Conservation (phyloP, 2,113 vertebrate genomes). For the Columba janthina region DNA sequence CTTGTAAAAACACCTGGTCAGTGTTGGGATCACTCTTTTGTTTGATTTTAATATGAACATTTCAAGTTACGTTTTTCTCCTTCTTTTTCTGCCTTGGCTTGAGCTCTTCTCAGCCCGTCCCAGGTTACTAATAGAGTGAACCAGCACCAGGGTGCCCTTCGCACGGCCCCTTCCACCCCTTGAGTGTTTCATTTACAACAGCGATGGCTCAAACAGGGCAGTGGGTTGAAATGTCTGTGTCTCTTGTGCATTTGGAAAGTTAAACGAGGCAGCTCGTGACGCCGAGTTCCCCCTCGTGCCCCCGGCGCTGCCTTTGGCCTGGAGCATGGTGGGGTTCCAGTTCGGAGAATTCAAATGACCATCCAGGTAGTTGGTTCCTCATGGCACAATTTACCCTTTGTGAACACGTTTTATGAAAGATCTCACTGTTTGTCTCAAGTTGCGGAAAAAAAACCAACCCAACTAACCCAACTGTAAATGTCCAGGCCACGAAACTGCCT, state of each 20-base stretch:
- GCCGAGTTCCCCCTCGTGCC: background rate
- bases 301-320: background rate
- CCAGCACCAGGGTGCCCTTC: background rate
- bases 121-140: background rate
- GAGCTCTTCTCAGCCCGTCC: background rate
- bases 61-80: background rate
- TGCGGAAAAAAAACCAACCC: background rate
- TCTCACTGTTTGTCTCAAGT: slow-evolving; percentile 52
- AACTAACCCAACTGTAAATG: background rate
- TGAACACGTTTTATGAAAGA: slow-evolving; percentile 55
- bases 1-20: background rate
- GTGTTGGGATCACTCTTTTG: background rate
- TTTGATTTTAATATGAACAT: background rate
- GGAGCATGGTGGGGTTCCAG: background rate
- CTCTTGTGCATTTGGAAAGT: background rate
- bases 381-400: slow-evolving; percentile 70
- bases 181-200: background rate
- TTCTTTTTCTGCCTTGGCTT: background rate
- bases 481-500: slow-evolving; percentile 36
- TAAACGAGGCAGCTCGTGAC: background rate
- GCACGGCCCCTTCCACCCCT: background rate
- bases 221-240: background rate
- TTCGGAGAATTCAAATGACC: slow-evolving; percentile 26
- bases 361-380: slow-evolving; percentile 43
- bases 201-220: background rate